These are phyloP conservation scores for Ictidomys tridecemlineatus DNA, from an alignment of 2,113 vertebrate species.

Conservation along the genomic window DNA sequence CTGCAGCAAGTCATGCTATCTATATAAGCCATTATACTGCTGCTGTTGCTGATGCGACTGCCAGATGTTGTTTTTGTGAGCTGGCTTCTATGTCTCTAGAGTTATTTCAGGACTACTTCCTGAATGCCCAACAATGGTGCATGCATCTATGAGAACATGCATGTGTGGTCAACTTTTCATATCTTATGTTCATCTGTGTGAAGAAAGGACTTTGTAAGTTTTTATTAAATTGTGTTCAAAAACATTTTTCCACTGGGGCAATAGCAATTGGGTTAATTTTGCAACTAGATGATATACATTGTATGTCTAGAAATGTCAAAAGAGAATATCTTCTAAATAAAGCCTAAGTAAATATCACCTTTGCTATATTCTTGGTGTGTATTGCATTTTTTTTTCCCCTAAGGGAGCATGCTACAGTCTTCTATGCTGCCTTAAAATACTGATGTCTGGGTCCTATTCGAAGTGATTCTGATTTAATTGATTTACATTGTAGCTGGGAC, in stretches of 20 bases:
- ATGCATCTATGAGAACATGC: not conserved
- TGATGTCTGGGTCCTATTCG: not conserved
- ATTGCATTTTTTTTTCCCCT: conserved; percentile 25
- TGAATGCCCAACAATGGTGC: not conserved
- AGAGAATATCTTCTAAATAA: not conserved
- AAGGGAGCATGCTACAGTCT: not conserved
- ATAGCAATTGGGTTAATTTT: conserved; percentile 16
- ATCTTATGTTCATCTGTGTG: not conserved
- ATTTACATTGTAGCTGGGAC: not conserved
- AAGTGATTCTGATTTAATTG: not conserved
- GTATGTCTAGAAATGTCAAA: not conserved
- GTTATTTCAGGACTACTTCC: not conserved
- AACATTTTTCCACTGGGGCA: not conserved
- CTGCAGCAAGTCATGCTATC: not conserved
- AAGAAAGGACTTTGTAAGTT: not conserved
- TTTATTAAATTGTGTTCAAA: not conserved
- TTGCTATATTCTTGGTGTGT: not conserved
- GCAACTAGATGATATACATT: not conserved
- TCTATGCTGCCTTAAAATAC: not conserved
- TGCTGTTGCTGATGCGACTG: not conserved
- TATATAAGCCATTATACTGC: not conserved
- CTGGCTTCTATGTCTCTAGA: not conserved
- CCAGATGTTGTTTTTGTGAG: conserved; percentile 66
- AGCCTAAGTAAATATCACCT: not conserved
- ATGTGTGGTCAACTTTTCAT: not conserved